These are phyloP conservation scores for Onychorhynchus coronatus DNA, from an alignment of 2,113 vertebrate genomes.

Conservation along the genomic window DNA sequence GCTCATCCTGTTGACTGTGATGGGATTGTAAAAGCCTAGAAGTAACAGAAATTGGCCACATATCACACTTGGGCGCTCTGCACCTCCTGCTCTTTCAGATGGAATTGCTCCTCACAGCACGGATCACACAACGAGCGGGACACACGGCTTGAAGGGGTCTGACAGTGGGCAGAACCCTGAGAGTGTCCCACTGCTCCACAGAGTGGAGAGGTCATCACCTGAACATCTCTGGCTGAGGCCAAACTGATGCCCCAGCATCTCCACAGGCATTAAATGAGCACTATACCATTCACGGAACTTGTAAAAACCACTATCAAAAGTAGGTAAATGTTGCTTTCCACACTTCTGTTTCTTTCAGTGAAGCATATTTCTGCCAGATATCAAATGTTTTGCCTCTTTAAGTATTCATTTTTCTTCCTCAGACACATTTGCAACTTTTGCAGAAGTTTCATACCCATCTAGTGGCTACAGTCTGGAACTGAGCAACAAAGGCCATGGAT, in stretches of 20 bases:
- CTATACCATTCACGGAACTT: background rate
- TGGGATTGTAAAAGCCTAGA: accelerated
- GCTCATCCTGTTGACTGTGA: background rate
- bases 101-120: accelerated
- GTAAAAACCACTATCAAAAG: background rate
- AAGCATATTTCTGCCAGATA: background rate
- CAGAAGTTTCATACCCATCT: background rate
- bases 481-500: background rate
- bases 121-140: background rate
- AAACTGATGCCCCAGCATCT: background rate
- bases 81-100: background rate
- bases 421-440: background rate
- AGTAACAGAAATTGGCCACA: background rate
- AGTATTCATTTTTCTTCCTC: background rate
- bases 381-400: background rate
- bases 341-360: background rate
- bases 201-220: accelerated
- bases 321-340: too few species aligned
- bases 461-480: background rate
- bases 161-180: background rate
- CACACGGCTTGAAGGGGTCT: background rate
- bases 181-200: accelerated
- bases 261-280: background rate
- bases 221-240: background rate
- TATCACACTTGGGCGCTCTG: background rate